Conservation (phyloP, 2,113 vertebrate genomes). For the Microcebus ravelobensis region DNA sequence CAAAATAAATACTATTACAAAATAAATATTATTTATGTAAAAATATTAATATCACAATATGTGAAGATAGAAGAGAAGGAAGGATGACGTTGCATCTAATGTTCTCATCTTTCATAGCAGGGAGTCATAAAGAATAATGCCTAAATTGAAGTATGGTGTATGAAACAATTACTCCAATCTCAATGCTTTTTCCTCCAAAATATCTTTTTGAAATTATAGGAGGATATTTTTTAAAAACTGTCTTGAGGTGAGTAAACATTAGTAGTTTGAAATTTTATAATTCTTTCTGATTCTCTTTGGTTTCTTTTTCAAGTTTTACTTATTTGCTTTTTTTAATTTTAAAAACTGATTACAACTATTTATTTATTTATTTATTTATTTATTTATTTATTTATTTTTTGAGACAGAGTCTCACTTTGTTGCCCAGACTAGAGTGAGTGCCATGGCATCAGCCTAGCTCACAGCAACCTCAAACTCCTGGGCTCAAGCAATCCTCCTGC, state of each 20-base stretch:
- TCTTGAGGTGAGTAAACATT: neutral
- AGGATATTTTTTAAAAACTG: neutral
- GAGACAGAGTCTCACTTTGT: no score
- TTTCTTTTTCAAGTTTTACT: constrained; percentile 40
- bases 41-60: neutral
- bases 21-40: neutral
- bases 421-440: no score
- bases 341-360: no score
- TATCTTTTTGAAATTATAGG: neutral
- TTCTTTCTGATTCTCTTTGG: constrained; percentile 19
- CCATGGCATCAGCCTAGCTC: no score
- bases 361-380: no score
- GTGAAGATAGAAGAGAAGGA: neutral
- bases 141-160: neutral
- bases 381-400: no score
- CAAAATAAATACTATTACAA: neutral
- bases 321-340: no score
- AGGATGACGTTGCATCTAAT: neutral
- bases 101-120: neutral
- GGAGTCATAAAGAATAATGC: neutral
- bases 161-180: neutral
- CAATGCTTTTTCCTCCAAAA: neutral
- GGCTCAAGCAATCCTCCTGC: no score
- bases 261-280: neutral
- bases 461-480: no score